Base-by-base conservation (phyloP, 2,888 invertebrate species). In the Tanypteryx hageni region DNA sequence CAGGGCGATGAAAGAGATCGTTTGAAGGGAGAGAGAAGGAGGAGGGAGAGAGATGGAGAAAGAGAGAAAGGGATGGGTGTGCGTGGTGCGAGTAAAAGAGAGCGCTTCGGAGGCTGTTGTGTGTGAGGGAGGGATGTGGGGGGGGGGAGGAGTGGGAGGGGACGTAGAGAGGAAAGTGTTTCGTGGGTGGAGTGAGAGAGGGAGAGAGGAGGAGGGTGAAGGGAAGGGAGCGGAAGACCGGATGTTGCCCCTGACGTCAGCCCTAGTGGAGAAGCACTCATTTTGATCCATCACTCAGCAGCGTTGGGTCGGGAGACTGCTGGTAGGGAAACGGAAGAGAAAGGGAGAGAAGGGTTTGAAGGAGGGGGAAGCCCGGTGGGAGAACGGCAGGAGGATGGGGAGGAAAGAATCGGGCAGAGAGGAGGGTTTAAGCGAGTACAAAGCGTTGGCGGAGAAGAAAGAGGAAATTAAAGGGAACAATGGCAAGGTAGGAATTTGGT, bases 221-320 rank as follows among this genome's bases (percentile, higher is more conserved):
- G 83, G 57, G 31, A 18, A 4, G 82, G 14, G 82, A 44, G 13
- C 16, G 44, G 3, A 31, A 18, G 89, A 44, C 89, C 89, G 89
- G 89, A 89, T 89, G 89, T 86, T 86, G 86, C 59, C 22, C 31
- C 27, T 89, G 89, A 89, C 89, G 89, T 89, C 89, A 89, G 61
- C 61, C 59, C 27, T 59, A 61, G 59, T 86, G 86, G 86, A 86
- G 89, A 27, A 89, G 89, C 89, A 64, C 89, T 68, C 89, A 64
- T 89, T 89, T 68, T 56, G 89, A 89, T 31, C 56, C 64, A 86
- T 86, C 86, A 86, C 22, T 86, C 86, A 64, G 31, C 27, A 18
- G 27, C 7, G 57, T 44, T 44, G 44, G 44, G 44, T 44, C 44
- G 44, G 44, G 44, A 44, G 44, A 44, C 44, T 44, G 44, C 44